Evolutionary conservation across 2,888 invertebrate genomes (phyloP).

Genomic region (Parascotia fuliginaria): DNA sequence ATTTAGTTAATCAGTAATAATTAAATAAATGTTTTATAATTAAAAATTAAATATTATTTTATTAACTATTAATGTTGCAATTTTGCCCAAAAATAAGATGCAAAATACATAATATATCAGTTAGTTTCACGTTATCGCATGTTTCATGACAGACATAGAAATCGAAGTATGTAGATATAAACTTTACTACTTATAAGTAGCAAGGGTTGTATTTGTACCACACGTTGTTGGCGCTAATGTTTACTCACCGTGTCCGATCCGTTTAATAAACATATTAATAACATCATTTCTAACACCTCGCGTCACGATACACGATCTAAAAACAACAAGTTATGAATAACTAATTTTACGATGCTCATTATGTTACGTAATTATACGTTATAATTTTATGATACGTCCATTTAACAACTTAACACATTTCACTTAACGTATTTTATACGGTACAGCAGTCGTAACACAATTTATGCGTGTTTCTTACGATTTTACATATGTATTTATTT

Average conservation of each 20-base stretch:
- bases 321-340: conserved; percentile 81
- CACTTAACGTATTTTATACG: conserved; percentile 41
- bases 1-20: too few relatives aligned
- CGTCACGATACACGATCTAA: conserved; percentile 77
- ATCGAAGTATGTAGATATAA: too few relatives aligned
- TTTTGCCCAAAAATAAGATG: too few relatives aligned
- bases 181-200: too few relatives aligned
- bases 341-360: conserved; percentile 72
- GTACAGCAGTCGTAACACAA: conserved; percentile 37
- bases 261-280: conserved; percentile 79
- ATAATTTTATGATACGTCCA: conserved; percentile 71
- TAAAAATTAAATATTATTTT: too few relatives aligned
- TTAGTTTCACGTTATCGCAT: too few relatives aligned
- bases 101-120: too few relatives aligned
- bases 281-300: conserved; percentile 62
- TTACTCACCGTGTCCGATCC: conserved; percentile 64
- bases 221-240: too few relatives aligned
- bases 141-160: too few relatives aligned
- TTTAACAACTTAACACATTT: conserved; percentile 69
- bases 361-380: conserved; percentile 72
- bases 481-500: conserved; percentile 29
- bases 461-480: conserved; percentile 42
- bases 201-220: too few relatives aligned
- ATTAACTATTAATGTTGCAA: too few relatives aligned
- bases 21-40: too few relatives aligned